Conservation (phyloP, 92 coral and sea anemone genomes). For the Porites evermanni region DNA sequence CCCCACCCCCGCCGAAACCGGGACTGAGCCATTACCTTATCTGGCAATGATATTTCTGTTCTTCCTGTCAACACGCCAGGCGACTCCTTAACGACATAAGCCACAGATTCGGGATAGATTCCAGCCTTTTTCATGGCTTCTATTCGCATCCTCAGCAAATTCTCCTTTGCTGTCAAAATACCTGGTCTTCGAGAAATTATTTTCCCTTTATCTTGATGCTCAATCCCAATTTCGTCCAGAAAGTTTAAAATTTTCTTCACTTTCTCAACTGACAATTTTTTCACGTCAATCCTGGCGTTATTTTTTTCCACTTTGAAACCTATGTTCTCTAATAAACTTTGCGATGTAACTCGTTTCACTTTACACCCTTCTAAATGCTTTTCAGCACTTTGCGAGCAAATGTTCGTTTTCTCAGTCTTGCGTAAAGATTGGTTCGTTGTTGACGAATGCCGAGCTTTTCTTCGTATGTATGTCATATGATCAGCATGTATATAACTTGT, state of each 20-base stretch:
- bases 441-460: not conserved
- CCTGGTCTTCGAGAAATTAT: constrained; percentile 77
- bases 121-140: constrained; percentile 75
- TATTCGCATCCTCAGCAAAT: constrained; percentile 64
- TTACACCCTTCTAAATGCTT: not conserved
- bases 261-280: constrained; percentile 55
- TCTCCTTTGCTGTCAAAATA: constrained; percentile 71
- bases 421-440: not conserved
- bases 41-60: constrained; percentile 70
- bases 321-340: constrained; percentile 34
- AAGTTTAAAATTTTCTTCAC: constrained; percentile 54
- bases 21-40: constrained; percentile 62
- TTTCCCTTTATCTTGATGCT: constrained; percentile 48
- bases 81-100: constrained; percentile 70
- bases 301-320: constrained; percentile 50
- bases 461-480: not conserved
- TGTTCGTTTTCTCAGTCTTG: not conserved
- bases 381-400: not conserved
- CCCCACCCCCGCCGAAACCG: no score
- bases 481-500: not conserved
- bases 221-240: constrained; percentile 62
- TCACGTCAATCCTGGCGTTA: constrained; percentile 48
- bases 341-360: not conserved
- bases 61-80: constrained; percentile 92
- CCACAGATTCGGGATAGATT: constrained; percentile 68